Conservation (phyloP, 1,140 invertebrate species). For the Neotoxoptera formosana region DNA sequence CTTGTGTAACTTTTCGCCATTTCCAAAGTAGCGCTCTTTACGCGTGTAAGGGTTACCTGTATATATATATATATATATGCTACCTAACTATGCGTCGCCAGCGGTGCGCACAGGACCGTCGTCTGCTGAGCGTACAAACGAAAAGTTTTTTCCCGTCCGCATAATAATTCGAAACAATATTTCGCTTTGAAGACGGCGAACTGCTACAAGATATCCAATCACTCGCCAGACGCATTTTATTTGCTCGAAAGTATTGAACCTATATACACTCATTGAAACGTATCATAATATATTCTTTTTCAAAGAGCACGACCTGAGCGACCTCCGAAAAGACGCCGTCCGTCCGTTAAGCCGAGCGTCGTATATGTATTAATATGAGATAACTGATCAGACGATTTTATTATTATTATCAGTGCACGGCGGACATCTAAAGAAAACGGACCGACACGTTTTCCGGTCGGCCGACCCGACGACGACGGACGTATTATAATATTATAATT, state of each 20-base stretch:
- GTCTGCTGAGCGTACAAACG: background rate
- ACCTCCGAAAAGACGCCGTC: background rate
- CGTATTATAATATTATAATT: background rate
- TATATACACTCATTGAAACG: background rate
- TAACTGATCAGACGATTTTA: constrained; percentile 19
- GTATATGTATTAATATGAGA: background rate
- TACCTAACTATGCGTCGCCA: too few species aligned
- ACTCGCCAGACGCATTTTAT: background rate
- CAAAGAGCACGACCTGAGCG: background rate
- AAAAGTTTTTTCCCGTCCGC: background rate
- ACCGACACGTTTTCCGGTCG: background rate
- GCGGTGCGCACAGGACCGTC: background rate
- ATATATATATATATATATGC: too few species aligned
- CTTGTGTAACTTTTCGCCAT: background rate
- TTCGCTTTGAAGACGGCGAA: background rate
- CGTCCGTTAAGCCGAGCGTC: background rate
- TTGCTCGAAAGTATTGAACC: background rate
- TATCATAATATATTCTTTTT: background rate
- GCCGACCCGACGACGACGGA: too few species aligned
- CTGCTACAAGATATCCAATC: background rate
- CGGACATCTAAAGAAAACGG: constrained; percentile 24
- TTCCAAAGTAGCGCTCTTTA: background rate
- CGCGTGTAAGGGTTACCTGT: too few species aligned
- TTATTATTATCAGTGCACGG: background rate
- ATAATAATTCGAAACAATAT: constrained; percentile 1